A percentile compares a stretch with the other conserved stretches of the same genome.
These are phyloP conservation scores for Tyrophagus putrescentiae DNA, from an alignment of 1,140 invertebrate genomes.

Conservation along the genomic window DNA sequence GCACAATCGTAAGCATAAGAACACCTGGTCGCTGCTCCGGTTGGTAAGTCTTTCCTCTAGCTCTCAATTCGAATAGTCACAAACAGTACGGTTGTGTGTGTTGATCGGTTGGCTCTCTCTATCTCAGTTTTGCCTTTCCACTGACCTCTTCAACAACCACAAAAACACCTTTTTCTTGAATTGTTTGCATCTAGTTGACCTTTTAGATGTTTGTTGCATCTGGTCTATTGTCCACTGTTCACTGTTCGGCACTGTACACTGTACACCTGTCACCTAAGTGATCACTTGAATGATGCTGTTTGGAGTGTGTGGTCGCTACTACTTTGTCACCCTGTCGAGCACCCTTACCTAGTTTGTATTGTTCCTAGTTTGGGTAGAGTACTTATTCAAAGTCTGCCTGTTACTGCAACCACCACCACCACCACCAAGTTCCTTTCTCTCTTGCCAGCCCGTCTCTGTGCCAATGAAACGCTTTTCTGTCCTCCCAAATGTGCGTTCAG, in stretches of 20 bases:
- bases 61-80: too few relatives aligned
- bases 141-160: too few relatives aligned
- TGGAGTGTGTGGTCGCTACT: background rate
- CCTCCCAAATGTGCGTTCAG: conserved; percentile 33
- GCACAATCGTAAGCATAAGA: conserved; percentile 37
- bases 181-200: background rate
- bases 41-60: conserved; percentile 32
- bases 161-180: background rate
- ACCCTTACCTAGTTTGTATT: too few relatives aligned
- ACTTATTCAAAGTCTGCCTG: background rate
- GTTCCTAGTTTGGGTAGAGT: too few relatives aligned
- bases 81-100: background rate
- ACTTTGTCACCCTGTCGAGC: too few relatives aligned
- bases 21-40: conserved; percentile 40
- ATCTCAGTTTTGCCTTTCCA: background rate
- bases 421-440: conserved; percentile 4
- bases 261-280: background rate
- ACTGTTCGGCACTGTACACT: background rate
- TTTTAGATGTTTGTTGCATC: background rate
- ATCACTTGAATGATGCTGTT: background rate
- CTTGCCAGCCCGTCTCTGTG: background rate
- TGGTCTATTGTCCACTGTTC: too few relatives aligned
- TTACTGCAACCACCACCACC: background rate
- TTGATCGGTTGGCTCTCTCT: background rate
- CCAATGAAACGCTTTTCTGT: conserved; percentile 20